Conservation (phyloP, 2,888 invertebrate genomes). For the Ischnura elegans region DNA sequence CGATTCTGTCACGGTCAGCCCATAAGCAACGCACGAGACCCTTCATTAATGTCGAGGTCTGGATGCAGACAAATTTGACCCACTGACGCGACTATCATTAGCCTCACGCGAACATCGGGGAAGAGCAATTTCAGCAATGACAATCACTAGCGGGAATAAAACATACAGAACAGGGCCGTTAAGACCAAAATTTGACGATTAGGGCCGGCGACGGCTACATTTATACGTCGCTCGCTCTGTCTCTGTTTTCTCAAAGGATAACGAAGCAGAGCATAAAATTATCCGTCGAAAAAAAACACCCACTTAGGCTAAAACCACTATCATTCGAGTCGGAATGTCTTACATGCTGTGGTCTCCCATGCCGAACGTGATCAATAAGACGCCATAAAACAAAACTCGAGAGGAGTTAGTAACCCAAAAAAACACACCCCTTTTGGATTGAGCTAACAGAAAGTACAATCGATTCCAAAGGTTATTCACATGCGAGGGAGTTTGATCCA, state of each 20-base stretch:
- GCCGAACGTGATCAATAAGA: neutral
- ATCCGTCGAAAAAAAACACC: neutral
- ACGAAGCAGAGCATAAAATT: neutral
- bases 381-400: neutral
- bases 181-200: neutral
- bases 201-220: neutral
- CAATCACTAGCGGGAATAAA: neutral
- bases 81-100: neutral
- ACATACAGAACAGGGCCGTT: neutral
- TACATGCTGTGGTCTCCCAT: neutral
- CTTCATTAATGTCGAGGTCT: neutral
- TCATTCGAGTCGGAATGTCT: neutral
- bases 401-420: too few relatives aligned
- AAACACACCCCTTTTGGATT: too few relatives aligned
- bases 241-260: neutral
- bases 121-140: neutral
- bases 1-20: too few relatives aligned
- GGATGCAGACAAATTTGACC: neutral
- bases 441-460: too few relatives aligned
- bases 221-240: neutral
- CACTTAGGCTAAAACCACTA: neutral
- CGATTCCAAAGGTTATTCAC: too few relatives aligned
- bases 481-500: too few relatives aligned
- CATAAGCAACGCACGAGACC: neutral
- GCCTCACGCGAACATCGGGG: neutral